Percentiles rank a stretch among this genome's conserved stretches.
Conservation (phyloP, 2,113 vertebrate species). For the Clarias magur region DNA sequence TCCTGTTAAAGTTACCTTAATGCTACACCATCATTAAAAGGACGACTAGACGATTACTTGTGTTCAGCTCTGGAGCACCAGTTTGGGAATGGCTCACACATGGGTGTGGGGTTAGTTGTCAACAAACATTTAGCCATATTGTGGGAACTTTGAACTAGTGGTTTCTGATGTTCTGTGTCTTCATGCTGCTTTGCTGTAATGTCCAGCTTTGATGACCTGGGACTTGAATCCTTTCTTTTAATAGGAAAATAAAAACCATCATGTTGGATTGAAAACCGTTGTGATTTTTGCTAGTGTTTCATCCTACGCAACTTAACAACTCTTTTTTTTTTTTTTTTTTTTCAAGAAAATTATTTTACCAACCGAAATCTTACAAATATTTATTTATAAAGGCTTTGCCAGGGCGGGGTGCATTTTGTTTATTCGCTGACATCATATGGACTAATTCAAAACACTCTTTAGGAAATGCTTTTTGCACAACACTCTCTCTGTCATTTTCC, state of each 20-base stretch:
- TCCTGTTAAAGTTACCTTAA: neutral
- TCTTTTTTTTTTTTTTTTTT: neutral
- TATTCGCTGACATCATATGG: conserved; percentile 17
- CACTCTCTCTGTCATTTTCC: conserved; percentile 28
- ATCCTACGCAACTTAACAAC: neutral
- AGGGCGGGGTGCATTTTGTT: neutral
- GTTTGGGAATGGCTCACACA: neutral
- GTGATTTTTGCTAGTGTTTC: neutral
- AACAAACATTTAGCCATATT: neutral
- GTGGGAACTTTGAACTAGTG: neutral
- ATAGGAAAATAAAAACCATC: conserved; percentile 10
- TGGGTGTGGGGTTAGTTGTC: neutral
- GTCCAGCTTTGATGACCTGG: neutral
- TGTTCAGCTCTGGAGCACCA: neutral
- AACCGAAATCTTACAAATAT: conserved; percentile 7
- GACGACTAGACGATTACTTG: neutral
- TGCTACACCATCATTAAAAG: neutral
- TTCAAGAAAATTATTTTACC: neutral
- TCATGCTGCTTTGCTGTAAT: conserved; percentile 1
- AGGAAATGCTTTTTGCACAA: conserved; percentile 14
- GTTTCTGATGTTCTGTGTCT: conserved; percentile 8
- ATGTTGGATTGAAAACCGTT: neutral
- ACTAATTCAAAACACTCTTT: conserved; percentile 26
- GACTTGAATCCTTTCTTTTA: neutral
- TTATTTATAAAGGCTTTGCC: neutral